Evolutionary conservation across 1,140 invertebrate species (phyloP), one percentile per base, ranked within the genome.

Genomic region (Protaetia brevitarsis): DNA sequence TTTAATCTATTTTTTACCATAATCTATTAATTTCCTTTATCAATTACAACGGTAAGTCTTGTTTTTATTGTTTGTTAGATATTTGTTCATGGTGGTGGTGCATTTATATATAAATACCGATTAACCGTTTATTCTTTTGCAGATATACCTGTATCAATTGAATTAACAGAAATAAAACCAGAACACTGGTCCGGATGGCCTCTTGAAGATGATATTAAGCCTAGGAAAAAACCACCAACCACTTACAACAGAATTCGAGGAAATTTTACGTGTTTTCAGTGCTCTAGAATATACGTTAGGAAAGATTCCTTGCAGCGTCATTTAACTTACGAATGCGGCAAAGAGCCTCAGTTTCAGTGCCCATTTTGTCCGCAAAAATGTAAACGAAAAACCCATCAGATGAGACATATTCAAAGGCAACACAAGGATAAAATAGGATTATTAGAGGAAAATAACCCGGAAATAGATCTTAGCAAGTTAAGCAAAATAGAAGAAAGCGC

Each of bases 331-430:
- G 83, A 86, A 68, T 87, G 85, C 68, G 89, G 89, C 61, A 91
- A 91, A 74, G 87, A 89, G 66, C 89, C 88, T 1, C 85, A 88
- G 61, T 91, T 93, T 78, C 88, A 90, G 30, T 93, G 91, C 70
- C 90, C 90, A 1, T 88, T 91, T 73, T 93, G 91, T 79, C 82
- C 84, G 0, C 84, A 86, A 61, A 81, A 81, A 28, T 85, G 82
- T 72, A 86, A 86, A 67, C 79, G 84, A 19, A 86, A 86, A 70
- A 82, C 81, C 1, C 84, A 86, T 60, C 83, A 84, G 74, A 73
- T 84, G 11, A 74, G 84, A n/a, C 85, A 87, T 71, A 84, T 86
- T 31, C 77, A 81, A 34, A 77, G 84, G 1, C 84, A 84, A 58
- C 85, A 87, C 65, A 73, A 79, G 19, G 82, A 85, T 45, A 80